These are phyloP conservation scores for Cosmopolites sordidus DNA, from an alignment of 2,888 invertebrate genomes.

Conservation along the genomic window DNA sequence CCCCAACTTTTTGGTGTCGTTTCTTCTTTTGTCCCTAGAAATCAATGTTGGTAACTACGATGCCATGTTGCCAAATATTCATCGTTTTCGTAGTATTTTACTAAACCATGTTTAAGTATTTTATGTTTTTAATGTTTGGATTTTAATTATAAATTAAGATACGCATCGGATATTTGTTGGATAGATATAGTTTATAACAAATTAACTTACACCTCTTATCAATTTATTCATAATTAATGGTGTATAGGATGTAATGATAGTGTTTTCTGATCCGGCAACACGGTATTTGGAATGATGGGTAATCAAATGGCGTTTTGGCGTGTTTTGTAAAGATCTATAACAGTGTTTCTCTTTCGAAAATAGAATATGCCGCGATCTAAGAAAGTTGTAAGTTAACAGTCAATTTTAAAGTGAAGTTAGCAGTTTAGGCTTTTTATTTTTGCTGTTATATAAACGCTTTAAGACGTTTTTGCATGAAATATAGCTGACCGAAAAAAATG, in stretches of 20 bases:
- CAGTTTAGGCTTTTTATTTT: slow-evolving; percentile 26
- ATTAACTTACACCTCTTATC: too few relatives aligned
- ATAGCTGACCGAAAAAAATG: slow-evolving; percentile 40
- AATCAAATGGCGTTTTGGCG: slow-evolving; percentile 44
- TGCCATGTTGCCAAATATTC: slow-evolving; percentile 8
- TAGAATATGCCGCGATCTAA: slow-evolving; percentile 48
- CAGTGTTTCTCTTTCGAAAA: slow-evolving; percentile 30
- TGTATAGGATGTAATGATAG: too few relatives aligned
- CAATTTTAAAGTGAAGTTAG: slow-evolving; percentile 30
- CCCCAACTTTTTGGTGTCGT: slow-evolving; percentile 47
- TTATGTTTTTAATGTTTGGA: too few relatives aligned
- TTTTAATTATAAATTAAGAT: too few relatives aligned
- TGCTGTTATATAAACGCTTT: slow-evolving; percentile 29
- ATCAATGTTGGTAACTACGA: slow-evolving; percentile 47
- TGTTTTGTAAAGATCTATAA: slow-evolving; percentile 31
- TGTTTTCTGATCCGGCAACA: slow-evolving; percentile 16
- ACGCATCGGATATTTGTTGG: too few relatives aligned
- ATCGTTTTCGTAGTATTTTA: background rate
- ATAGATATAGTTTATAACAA: too few relatives aligned
- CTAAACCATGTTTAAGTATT: too few relatives aligned
- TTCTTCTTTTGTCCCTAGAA: slow-evolving; percentile 48
- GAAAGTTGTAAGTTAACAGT: slow-evolving; percentile 45
- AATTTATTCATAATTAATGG: too few relatives aligned
- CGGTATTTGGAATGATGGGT: slow-evolving; percentile 43
- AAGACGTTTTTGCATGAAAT: slow-evolving; percentile 36